Conservation (phyloP, 2,888 invertebrate genomes). For the Drosophila anomalata region DNA sequence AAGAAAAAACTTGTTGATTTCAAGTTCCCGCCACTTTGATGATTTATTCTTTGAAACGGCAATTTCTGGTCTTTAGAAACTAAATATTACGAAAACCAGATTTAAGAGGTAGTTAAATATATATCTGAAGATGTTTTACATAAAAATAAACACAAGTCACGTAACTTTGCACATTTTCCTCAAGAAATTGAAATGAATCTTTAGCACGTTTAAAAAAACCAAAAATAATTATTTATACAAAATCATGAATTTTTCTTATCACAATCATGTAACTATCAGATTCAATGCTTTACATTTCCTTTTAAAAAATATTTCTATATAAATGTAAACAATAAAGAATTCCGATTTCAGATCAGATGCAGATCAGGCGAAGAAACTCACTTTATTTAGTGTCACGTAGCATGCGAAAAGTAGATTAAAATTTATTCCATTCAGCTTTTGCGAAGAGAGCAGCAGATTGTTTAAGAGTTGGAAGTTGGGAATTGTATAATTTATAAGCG, state of each 20-base stretch:
- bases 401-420: constrained; percentile 48
- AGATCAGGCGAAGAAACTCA: constrained; percentile 43
- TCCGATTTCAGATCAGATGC: constrained; percentile 14
- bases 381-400: constrained; percentile 66
- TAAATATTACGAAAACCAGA: not conserved
- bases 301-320: constrained; percentile 7
- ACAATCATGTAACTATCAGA: not conserved
- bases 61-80: not conserved
- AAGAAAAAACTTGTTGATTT: too few relatives aligned
- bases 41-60: not conserved
- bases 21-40: not conserved
- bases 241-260: not conserved
- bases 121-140: not conserved
- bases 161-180: not conserved
- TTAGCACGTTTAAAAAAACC: not conserved
- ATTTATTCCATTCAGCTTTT: constrained; percentile 59
- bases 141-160: not conserved
- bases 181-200: not conserved
- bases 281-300: constrained; percentile 23
- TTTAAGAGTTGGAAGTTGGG: constrained; percentile 40
- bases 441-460: constrained; percentile 30
- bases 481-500: constrained; percentile 40
- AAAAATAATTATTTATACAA: not conserved
- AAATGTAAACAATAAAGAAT: constrained; percentile 18
- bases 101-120: not conserved